These are phyloP conservation scores for Leptodactylus fuscus DNA, from an alignment of 2,113 vertebrate genomes.

Conservation along the genomic window DNA sequence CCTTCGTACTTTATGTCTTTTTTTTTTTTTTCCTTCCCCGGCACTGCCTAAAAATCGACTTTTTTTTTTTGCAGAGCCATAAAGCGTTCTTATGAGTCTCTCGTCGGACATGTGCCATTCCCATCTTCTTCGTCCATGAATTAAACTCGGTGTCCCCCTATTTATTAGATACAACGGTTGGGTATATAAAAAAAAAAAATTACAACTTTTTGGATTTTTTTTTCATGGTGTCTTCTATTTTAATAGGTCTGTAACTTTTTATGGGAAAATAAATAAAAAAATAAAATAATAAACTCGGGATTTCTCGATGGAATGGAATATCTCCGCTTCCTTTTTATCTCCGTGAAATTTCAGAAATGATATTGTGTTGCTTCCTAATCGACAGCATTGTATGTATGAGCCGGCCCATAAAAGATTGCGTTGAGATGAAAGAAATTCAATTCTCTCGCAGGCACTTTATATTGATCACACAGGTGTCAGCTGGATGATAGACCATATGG, in stretches of 20 bases:
- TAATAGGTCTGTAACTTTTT: constrained; percentile 24
- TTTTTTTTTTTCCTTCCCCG: constrained; percentile 14
- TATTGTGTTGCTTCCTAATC: constrained; percentile 27
- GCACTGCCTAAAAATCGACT: constrained; percentile 31
- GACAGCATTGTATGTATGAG: constrained; percentile 26
- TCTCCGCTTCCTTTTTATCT: not conserved
- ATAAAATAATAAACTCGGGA: constrained; percentile 34
- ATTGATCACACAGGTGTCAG: constrained; percentile 55
- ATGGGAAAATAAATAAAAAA: not conserved
- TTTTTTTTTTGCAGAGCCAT: constrained; percentile 30
- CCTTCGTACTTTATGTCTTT: constrained; percentile 63
- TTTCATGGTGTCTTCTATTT: not conserved
- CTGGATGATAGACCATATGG: constrained; percentile 43
- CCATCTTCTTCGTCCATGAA: constrained; percentile 31
- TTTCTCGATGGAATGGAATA: not conserved
- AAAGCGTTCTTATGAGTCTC: constrained; percentile 56
- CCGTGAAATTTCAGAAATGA: constrained; percentile 36
- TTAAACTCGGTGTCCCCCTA: constrained; percentile 40
- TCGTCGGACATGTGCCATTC: constrained; percentile 48
- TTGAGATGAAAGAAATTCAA: constrained; percentile 47
- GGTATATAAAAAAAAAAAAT: constrained; percentile 33
- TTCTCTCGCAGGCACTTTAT: constrained; percentile 27
- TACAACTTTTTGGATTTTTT: constrained; percentile 1
- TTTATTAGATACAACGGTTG: constrained; percentile 38
- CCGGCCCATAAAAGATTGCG: constrained; percentile 19